Percentiles rank a stretch among this genome's conserved stretches.
Conservation (phyloP, 2,113 vertebrate genomes). For the Toxotes chatareus region DNA sequence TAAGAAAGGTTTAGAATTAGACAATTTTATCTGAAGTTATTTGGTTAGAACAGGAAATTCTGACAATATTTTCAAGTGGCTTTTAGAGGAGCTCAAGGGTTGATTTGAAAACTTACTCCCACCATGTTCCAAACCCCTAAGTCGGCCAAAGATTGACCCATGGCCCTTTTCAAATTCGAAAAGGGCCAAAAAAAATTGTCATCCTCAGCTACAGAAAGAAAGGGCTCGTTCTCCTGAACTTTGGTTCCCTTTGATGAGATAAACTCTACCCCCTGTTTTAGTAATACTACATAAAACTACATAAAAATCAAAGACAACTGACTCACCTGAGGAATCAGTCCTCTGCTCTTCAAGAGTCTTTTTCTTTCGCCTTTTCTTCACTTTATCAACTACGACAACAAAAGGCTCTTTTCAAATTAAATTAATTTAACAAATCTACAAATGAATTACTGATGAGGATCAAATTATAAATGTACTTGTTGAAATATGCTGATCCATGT, state of each 20-base stretch:
- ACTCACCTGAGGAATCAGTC: slow-evolving; percentile 20
- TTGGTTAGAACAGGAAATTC: not conserved
- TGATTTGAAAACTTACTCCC: not conserved
- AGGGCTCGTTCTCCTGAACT: not conserved
- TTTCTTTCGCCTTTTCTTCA: slow-evolving; percentile 30
- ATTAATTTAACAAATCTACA: not conserved
- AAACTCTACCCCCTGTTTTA: not conserved
- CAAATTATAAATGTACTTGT: not conserved
- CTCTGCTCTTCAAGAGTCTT: not conserved
- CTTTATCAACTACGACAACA: slow-evolving; percentile 20
- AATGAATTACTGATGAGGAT: not conserved
- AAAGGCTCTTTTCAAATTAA: not conserved
- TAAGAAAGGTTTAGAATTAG: too few species aligned
- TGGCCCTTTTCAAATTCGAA: too few species aligned
- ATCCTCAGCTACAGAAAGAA: not conserved
- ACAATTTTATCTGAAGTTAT: not conserved
- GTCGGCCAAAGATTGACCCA: not conserved
- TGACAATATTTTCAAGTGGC: not conserved
- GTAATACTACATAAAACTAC: not conserved
- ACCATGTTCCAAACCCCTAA: not conserved
- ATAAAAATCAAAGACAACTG: too few species aligned
- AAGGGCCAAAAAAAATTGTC: not conserved
- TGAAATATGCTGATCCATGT: not conserved
- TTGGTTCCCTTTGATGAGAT: not conserved
- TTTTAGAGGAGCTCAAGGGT: not conserved